phyloP scores from a whole-genome alignment of 37 sponge, comb jelly and placozoan species.

The Haliclona indistincta region DNA sequence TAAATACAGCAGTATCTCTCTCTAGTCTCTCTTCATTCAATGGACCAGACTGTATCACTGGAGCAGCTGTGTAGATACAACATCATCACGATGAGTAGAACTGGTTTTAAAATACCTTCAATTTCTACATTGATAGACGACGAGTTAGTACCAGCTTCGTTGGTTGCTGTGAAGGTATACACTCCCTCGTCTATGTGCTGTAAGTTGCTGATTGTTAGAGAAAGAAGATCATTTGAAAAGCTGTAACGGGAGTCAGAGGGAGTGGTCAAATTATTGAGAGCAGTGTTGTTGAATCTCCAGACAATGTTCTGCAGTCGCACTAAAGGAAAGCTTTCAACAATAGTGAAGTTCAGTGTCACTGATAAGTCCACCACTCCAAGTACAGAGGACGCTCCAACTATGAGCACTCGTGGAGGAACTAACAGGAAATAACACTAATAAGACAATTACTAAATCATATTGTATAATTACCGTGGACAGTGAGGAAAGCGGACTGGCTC shows the following conservation, averaged over 20 bases:
- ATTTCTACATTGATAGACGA: background rate
- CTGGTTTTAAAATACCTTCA: slow-evolving; percentile 12
- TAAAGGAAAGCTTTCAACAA: background rate
- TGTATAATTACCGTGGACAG: slow-evolving; percentile 2
- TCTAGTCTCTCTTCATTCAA: too few relatives aligned
- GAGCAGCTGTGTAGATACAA: too few relatives aligned
- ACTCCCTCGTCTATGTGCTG: background rate
- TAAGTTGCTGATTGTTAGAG: background rate
- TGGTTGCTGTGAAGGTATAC: background rate
- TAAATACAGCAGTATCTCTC: background rate
- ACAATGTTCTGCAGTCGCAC: background rate
- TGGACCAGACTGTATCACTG: too few relatives aligned
- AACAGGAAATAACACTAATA: too few relatives aligned
- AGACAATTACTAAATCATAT: too few relatives aligned
- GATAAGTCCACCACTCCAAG: background rate
- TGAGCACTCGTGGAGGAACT: slow-evolving; percentile 4
- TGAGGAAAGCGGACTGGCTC: background rate
- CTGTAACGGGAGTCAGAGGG: too few relatives aligned
- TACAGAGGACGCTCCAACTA: background rate
- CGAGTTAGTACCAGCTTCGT: slow-evolving; percentile 5
- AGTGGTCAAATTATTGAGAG: too few relatives aligned
- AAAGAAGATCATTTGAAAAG: background rate
- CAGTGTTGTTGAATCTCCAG: background rate
- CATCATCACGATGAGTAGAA: too few relatives aligned
- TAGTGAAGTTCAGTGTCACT: background rate